These are phyloP conservation scores for Zootermopsis nevadensis DNA, from an alignment of 2,888 invertebrate species.

Conservation along the genomic window DNA sequence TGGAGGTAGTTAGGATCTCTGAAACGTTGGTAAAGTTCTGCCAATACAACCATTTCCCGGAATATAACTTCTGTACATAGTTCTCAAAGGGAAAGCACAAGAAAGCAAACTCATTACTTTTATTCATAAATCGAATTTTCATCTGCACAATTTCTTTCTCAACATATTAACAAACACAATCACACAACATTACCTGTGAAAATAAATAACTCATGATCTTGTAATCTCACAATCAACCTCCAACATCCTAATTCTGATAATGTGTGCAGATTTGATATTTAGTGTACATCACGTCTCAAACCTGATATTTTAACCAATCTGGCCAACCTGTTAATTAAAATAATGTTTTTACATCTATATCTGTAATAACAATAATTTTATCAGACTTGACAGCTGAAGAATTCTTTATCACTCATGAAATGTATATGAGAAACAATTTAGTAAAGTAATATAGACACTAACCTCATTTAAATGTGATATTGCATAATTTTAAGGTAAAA, in stretches of 20 bases:
- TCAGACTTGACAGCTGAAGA: background rate
- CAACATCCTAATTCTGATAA: conserved; percentile 3
- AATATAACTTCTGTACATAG: too few species aligned
- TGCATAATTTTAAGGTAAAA: too few species aligned
- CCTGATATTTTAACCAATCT: background rate
- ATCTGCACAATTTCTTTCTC: conserved; percentile 37
- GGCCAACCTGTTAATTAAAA: background rate
- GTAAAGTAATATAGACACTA: too few species aligned
- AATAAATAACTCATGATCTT: conserved; percentile 21
- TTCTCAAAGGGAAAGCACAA: background rate
- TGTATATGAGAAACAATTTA: background rate
- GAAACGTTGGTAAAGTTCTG: too few species aligned
- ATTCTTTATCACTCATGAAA: background rate
- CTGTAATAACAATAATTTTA: conserved; percentile 29
- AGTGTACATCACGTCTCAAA: background rate
- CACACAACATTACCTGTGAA: conserved; percentile 20
- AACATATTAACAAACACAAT: conserved; percentile 32
- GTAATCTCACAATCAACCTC: conserved; percentile 13
- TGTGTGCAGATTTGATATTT: background rate
- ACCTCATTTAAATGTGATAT: too few species aligned
- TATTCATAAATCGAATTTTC: conserved; percentile 5
- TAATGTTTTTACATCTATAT: background rate
- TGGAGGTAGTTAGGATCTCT: too few species aligned
- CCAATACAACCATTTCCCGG: too few species aligned
- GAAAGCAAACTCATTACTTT: background rate